Percentiles rank a stretch among this genome's conserved stretches.
Evolutionary conservation across 2,113 vertebrate genomes (phyloP).

Genomic region (Scolopax mira): DNA sequence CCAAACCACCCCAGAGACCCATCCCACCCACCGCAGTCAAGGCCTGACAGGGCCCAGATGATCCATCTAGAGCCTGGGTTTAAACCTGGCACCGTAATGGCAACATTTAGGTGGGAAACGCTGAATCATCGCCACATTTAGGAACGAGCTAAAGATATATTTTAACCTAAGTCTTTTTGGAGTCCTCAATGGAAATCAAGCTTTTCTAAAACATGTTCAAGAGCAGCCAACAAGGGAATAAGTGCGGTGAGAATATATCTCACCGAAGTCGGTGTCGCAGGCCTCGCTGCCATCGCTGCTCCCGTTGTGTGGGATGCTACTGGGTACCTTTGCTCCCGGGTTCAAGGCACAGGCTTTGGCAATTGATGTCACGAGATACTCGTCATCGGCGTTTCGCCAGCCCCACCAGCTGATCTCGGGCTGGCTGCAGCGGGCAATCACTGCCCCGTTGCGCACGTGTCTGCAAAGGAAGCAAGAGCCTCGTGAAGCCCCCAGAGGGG

Average conservation of each 20-base stretch:
- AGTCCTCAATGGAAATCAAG: background rate
- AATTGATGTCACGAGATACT: conserved; percentile 95
- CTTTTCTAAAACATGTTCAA: background rate
- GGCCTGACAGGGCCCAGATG: fast-evolving
- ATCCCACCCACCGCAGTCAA: fast-evolving
- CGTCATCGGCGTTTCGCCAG: conserved; percentile 96
- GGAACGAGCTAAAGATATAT: background rate
- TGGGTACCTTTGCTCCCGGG: conserved; percentile 65
- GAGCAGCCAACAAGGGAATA: background rate
- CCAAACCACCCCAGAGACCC: background rate
- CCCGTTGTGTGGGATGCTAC: conserved; percentile 42
- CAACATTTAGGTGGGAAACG: fast-evolving
- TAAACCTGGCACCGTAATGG: background rate
- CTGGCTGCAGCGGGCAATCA: conserved; percentile 96
- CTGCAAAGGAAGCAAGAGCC: conserved; percentile 61
- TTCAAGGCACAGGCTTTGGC: conserved; percentile 95
- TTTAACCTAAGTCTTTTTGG: background rate
- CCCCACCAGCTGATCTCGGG: conserved; percentile 99
- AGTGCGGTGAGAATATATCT: no score
- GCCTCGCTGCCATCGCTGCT: conserved; percentile 82
- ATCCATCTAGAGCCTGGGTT: fast-evolving
- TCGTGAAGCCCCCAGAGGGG: background rate
- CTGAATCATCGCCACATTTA: fast-evolving
- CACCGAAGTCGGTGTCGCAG: conserved; percentile 93
- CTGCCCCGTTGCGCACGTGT: conserved; percentile 89